Base-by-base conservation (phyloP, 2,888 invertebrate species). In the Tribolium freemani region DNA sequence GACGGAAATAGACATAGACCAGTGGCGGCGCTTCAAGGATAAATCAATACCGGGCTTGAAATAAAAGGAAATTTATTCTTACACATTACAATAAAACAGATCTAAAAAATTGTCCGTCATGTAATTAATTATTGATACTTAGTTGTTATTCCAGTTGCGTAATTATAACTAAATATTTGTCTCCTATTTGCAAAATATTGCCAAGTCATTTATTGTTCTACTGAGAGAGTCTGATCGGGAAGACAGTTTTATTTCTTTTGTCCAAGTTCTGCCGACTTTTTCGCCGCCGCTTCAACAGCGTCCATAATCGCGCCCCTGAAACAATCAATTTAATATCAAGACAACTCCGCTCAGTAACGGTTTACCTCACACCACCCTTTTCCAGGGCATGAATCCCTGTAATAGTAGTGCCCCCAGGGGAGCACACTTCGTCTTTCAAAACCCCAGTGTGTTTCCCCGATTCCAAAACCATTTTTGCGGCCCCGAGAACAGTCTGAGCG, bases 351-450 rank as follows among this genome's bases (percentile, higher is more conserved):
- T n/a, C n/a, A 9, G 8, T 8, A 8, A 31, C 9, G 5, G 5
- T 16, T 71, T 86, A 93, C 94, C 96, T 91, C 9, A 96, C 87
- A 71, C 91, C 92, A 13, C 93, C 93, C 80, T 90, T 89, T 86
- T 97, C 97, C 64, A 97, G 87, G 57, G 91, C 94, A 81, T 94
- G 91, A 5, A 97, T 89, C 9, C 95, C 97, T 76, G 91, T 90
- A 74, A 97, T 97, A n/a, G 97, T 96, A 0, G 95, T 92, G 0
- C 97, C 97, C 9, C 94, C 96, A 0, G 97, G 94, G 0, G 96
- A 96, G 83, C 96, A 96, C 0, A 97, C 95, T 85, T 95, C 94
- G 84, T 96, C 95, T 79, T 94, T 94, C 72, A 96, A 84, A 13
- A 90, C 87, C 0, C 92, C 95, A 0, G 95, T 94, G 86, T 96